phyloP scores from a whole-genome alignment of 2,113 vertebrate species.

The Rana temporaria region DNA sequence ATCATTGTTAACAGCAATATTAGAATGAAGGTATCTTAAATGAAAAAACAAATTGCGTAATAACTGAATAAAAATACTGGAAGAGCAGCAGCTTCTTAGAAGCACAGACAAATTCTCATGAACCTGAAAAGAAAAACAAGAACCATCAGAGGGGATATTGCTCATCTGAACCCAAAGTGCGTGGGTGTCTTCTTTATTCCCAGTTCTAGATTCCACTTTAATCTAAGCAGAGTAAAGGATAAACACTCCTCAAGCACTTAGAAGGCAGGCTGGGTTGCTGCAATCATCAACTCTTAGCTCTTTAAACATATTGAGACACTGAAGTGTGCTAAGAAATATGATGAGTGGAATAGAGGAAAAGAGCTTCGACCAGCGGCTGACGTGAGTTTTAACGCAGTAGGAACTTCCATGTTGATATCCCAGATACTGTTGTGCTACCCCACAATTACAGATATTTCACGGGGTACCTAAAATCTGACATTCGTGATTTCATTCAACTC shows the following conservation, averaged over 20 bases:
- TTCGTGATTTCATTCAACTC: no score
- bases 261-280: background rate
- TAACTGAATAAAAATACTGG: background rate
- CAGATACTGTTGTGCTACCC: no score
- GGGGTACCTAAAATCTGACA: no score
- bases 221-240: conserved; percentile 16
- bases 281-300: conserved; percentile 7
- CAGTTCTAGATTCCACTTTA: conserved; percentile 18
- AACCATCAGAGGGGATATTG: background rate
- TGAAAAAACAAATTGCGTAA: background rate
- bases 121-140: background rate
- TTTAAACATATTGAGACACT: background rate
- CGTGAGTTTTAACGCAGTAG: background rate
- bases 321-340: background rate
- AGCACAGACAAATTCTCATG: background rate
- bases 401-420: background rate
- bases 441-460: no score
- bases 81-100: background rate
- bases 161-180: conserved; percentile 1
- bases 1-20: background rate
- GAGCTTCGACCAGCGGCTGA: background rate
- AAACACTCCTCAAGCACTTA: conserved; percentile 11
- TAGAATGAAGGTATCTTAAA: background rate
- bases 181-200: conserved; percentile 19
- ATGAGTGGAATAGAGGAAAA: background rate